phyloP scores from a whole-genome alignment of 2,797 vertebrate species.

The Orestias chungarensis region DNA sequence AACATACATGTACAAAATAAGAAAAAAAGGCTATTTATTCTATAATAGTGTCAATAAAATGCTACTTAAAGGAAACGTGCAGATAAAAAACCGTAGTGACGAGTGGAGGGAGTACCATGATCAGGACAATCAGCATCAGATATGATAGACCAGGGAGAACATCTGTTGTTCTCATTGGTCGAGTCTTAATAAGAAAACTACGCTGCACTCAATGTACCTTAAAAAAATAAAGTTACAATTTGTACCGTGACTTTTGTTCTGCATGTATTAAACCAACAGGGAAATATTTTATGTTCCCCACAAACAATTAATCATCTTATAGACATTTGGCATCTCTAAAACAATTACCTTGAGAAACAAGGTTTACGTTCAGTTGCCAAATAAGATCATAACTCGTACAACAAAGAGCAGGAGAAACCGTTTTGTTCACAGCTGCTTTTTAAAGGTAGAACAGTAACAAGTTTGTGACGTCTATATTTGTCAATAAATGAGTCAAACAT shows the following conservation, averaged over 20 bases:
- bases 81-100: conserved; percentile 53
- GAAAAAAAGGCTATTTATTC: conserved; percentile 47
- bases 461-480: background rate
- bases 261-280: background rate
- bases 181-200: too few species aligned
- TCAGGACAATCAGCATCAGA: conserved; percentile 3
- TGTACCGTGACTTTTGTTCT: background rate
- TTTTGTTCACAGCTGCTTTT: background rate
- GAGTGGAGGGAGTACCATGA: conserved; percentile 37
- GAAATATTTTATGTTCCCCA: too few species aligned
- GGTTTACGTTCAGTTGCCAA: background rate
- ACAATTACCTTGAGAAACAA: too few species aligned
- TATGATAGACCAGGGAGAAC: too few species aligned
- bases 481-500: background rate
- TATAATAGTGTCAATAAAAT: conserved; percentile 55
- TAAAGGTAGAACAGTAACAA: background rate
- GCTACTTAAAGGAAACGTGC: conserved; percentile 48
- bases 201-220: background rate
- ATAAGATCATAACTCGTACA: background rate
- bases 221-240: background rate
- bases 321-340: too few species aligned
- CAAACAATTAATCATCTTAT: too few species aligned
- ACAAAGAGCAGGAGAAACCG: background rate
- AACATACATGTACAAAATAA: conserved; percentile 57
- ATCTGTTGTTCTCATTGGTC: conserved; percentile 1